Evolutionary conservation across 2,113 vertebrate species (phyloP).

Genomic region (Osmerus eperlanus): DNA sequence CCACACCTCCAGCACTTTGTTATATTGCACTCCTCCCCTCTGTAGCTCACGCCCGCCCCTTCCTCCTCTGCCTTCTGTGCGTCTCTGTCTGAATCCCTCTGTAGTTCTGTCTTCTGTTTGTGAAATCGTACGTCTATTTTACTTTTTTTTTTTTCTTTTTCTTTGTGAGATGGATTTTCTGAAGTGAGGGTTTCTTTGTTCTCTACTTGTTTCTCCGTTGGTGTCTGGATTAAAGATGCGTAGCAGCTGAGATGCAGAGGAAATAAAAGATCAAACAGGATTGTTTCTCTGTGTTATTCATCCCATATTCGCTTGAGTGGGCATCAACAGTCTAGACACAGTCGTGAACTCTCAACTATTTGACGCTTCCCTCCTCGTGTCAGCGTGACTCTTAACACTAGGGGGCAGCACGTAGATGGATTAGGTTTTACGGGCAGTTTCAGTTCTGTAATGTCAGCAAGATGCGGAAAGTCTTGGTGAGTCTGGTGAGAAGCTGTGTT

Average conservation of each 20-base stretch:
- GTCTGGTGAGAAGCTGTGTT: too few species aligned
- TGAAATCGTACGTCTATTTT: slow-evolving; percentile 8
- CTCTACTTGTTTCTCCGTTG: slow-evolving; percentile 37
- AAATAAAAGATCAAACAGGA: slow-evolving; percentile 48
- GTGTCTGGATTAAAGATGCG: slow-evolving; percentile 42
- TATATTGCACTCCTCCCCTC: slow-evolving; percentile 36
- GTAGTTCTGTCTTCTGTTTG: slow-evolving; percentile 32
- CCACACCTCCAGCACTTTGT: slow-evolving; percentile 26
- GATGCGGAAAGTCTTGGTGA: neutral
- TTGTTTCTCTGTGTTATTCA: neutral
- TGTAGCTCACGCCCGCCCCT: slow-evolving; percentile 3
- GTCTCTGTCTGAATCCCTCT: slow-evolving; percentile 22
- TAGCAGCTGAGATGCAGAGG: slow-evolving; percentile 35
- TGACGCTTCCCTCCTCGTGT: too few species aligned
- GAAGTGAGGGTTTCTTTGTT: slow-evolving; percentile 35
- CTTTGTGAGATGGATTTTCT: slow-evolving; percentile 45
- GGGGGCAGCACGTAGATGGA: slow-evolving; percentile 58
- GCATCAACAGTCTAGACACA: neutral
- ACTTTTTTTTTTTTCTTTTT: slow-evolving; percentile 39
- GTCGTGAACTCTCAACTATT: too few species aligned
- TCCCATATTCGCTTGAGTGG: neutral
- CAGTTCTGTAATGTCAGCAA: neutral
- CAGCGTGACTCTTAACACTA: slow-evolving; percentile 13
- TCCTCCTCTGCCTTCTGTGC: neutral
- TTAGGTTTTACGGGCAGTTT: neutral